Evolutionary conservation across 2,113 vertebrate species (phyloP), one percentile per base, ranked within the genome.

Genomic region (Odontophorus gujanensis): DNA sequence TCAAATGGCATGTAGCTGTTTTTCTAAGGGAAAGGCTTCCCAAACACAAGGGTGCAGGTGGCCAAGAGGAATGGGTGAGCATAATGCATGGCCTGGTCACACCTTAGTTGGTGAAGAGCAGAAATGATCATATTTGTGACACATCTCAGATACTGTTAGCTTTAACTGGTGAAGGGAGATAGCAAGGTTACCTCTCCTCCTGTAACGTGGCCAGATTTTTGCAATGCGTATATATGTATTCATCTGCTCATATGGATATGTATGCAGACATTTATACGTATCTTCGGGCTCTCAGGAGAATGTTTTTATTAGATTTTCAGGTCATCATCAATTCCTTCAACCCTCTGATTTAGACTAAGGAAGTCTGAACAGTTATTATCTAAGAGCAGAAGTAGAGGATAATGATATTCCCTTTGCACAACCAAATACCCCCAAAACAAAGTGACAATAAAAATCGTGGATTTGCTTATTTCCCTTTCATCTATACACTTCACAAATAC

Each of bases 41-140:
- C n/a, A 77, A 85, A 57, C 14, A 47, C 28, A 2, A 0, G 6
- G 22, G 19, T 7, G 7, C 8, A 9, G 11, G 59, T 1, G 0
- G 50, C 48, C 42, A 86, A 91, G 28, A 79, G 9, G 10, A 88
- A 73, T 1, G 8, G 21, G 6, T 1, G 4, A 88, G 25, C 76
- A 24, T 8, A 82, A 34, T 30, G 58, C 14, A 36, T 0, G 47
- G 30, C 14, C 59, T 71, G 18, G 28, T 89, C 61, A 78, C 59
- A 76, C 25, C 28, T 85, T 58, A 57, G 20, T 24, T 59, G 20
- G 28, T 28, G 51, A 79, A 72, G 42, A 76, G 34, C 5, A 68
- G 38, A 78, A 45, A 89, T 45, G 9, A 32, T 24, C 45, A 24
- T 40, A 45, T 36, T 81, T 84, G 36, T 87, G 38, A 63, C 24